Percentiles rank a stretch among this genome's conserved stretches.
These are phyloP conservation scores for Zaprionus africanus DNA, from an alignment of 1,140 invertebrate species.

Conservation along the genomic window DNA sequence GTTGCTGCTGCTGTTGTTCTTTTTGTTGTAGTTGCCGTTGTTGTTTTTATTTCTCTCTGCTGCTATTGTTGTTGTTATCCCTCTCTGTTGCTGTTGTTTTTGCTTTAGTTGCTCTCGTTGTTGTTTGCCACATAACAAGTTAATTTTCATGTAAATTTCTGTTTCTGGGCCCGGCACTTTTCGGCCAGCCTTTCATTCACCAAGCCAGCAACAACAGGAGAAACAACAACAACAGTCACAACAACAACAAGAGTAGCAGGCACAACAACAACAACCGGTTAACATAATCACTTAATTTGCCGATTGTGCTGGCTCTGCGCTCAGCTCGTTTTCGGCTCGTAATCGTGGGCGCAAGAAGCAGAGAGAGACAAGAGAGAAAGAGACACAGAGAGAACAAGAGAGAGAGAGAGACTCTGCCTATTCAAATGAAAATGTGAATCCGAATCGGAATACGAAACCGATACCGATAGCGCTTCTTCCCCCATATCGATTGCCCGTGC, in stretches of 20 bases:
- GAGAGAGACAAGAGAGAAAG: background rate
- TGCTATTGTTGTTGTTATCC: too few relatives aligned
- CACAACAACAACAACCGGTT: constrained; percentile 51
- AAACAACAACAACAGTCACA: constrained; percentile 1
- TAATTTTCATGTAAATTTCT: constrained; percentile 82
- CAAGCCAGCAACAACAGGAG: background rate
- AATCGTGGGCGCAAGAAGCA: constrained; percentile 51
- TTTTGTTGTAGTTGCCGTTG: background rate
- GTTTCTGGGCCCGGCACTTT: constrained; percentile 57
- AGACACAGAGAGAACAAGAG: too few relatives aligned
- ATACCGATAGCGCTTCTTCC: background rate
- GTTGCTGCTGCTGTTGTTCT: background rate
- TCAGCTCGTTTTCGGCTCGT: constrained; percentile 61
- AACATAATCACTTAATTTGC: constrained; percentile 82
- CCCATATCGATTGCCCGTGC: constrained; percentile 25
- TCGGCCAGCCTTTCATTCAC: constrained; percentile 37
- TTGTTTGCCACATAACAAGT: constrained; percentile 70
- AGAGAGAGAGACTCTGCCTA: constrained; percentile 1
- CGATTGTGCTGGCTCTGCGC: constrained; percentile 62
- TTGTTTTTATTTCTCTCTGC: too few relatives aligned
- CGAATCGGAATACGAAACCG: constrained; percentile 12
- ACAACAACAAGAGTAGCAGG: background rate
- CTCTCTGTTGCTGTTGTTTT: constrained; percentile 8
- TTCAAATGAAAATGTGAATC: constrained; percentile 31
- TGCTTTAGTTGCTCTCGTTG: constrained; percentile 26